These are phyloP conservation scores for Acrocephalus kingi DNA, from an alignment of 2,113 vertebrate species.

Conservation along the genomic window DNA sequence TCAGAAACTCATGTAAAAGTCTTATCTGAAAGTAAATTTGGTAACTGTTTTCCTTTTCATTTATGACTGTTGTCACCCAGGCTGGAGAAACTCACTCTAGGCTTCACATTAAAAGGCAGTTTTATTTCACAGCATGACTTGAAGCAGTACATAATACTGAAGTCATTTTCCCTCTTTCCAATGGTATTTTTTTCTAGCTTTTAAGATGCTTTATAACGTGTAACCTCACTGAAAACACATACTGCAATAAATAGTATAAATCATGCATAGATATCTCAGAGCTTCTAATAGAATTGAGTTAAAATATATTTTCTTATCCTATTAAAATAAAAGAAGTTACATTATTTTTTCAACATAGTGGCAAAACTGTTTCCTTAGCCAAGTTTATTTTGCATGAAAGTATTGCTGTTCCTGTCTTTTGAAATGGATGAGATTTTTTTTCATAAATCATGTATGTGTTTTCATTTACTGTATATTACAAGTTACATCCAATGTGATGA, in stretches of 20 bases:
- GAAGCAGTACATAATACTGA: not conserved
- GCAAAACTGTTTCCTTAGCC: not conserved
- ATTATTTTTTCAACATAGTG: not conserved
- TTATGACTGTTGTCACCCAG: not conserved
- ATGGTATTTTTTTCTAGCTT: not conserved
- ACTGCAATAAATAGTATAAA: not conserved
- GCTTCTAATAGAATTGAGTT: not conserved
- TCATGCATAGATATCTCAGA: not conserved
- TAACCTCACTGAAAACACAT: not conserved
- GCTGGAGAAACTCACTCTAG: not conserved
- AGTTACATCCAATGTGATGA: not conserved
- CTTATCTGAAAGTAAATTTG: conserved; percentile 17
- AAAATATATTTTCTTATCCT: not conserved
- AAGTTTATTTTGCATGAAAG: not conserved
- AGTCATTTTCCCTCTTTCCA: not conserved
- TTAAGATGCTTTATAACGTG: not conserved
- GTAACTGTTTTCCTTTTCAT: not conserved
- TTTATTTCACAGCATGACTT: conserved; percentile 18
- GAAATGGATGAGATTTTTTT: not conserved
- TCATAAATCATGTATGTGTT: not conserved
- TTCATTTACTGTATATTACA: not conserved
- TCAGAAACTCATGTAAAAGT: not conserved
- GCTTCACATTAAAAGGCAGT: not conserved
- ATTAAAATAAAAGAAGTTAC: not conserved
- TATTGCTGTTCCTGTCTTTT: not conserved